Base-by-base conservation (phyloP, 2,888 invertebrate genomes). In the Sphaerophoria rueppellii region DNA sequence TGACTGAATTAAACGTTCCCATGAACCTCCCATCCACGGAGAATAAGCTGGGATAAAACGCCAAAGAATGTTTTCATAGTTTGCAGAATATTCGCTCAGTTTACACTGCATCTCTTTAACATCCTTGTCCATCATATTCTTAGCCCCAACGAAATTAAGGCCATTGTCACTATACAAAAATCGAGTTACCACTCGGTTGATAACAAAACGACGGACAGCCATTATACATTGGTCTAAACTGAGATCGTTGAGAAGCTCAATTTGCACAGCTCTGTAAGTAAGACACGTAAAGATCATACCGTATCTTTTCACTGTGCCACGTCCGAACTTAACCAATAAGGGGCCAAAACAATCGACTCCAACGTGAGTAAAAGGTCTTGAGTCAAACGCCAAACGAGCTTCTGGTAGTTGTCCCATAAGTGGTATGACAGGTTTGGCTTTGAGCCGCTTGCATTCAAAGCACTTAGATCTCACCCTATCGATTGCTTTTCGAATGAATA, bases 21-120 rank as follows among this genome's bases (percentile, higher is more conserved):
- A 55, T 4, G 55, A 4, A 32, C 34, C 34, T 9, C 55, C 32
- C 34, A 34, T 55, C 55, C 55, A 55, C 12, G 34, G 34, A n/a
- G 55, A 55, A 32, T 34, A 55, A n/a, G 55, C 55, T 55, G 55
- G 55, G 5, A 55, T 34, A 7, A 34, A 55, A n/a, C 55, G 55
- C 55, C 55, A 55, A 12, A 55, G 16, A 34, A 55, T 55, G 16
- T 7, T 24, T 24, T 24, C 24, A 24, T 24, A 24, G 2, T 24
- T 24, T 2, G 24, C 24, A 24, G 24, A 24, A 55, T 55, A 55
- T 5, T 55, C 12, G 12, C 55, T 34, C 0, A 32, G 34, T 4
- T 12, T 6, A 11, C 5, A 6, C 16, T 55, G 6, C 55, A 55
- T 55, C 34, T 55, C 55, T 16, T 34, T 34, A 11, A 16, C 11